phyloP scores from a whole-genome alignment of 2,797 vertebrate genomes.

The Lutra lutra region DNA sequence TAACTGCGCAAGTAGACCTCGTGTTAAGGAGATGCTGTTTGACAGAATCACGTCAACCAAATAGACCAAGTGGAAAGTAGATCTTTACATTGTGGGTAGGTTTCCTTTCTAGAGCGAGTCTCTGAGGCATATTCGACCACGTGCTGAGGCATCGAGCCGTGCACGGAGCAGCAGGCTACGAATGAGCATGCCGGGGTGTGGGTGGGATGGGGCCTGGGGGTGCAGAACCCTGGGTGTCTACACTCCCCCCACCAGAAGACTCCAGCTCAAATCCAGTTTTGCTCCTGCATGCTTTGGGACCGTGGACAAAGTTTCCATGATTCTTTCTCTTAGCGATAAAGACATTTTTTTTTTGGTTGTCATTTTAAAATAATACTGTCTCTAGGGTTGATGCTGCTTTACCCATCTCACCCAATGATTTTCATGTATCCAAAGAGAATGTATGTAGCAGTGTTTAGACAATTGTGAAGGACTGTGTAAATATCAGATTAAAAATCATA shows the following conservation, averaged over 20 bases:
- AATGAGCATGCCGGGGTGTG: neutral
- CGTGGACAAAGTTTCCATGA: neutral
- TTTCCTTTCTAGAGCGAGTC: neutral
- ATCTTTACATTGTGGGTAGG: neutral
- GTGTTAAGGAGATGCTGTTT: neutral
- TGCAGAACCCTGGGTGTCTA: neutral
- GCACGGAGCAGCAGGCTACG: neutral
- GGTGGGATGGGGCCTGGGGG: too few species aligned
- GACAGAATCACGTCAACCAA: neutral
- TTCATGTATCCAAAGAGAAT: neutral
- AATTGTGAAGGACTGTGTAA: neutral
- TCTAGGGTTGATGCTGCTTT: neutral
- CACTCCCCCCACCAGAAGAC: neutral
- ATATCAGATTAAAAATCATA: neutral
- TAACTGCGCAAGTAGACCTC: neutral
- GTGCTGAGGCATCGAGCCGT: too few species aligned
- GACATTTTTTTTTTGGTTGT: neutral
- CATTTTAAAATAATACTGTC: neutral
- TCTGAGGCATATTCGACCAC: neutral
- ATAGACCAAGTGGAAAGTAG: neutral
- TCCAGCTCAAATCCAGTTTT: neutral
- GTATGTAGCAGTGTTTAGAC: neutral
- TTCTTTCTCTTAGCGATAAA: neutral
- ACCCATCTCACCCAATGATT: neutral
- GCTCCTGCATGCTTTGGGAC: neutral